Percentiles rank a stretch among this genome's conserved stretches.
Evolutionary conservation across 2,888 invertebrate species (phyloP).

Genomic region (Chaetogeoica ovagalla): DNA sequence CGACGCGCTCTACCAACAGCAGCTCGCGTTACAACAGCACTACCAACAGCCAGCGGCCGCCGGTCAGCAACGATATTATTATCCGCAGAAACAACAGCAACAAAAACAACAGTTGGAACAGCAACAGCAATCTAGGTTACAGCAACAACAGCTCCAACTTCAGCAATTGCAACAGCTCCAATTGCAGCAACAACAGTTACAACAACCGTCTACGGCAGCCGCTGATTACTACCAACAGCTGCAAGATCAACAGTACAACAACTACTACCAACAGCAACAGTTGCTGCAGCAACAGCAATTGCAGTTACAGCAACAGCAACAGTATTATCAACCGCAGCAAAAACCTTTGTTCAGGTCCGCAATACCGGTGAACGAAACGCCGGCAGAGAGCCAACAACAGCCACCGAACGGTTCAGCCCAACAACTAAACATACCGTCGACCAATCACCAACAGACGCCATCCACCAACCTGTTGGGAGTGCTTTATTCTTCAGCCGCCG

Average conservation of each 20-base stretch:
- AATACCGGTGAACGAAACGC: slow-evolving; percentile 51
- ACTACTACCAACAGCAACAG: slow-evolving; percentile 15
- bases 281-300: slow-evolving; percentile 28
- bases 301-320: slow-evolving; percentile 36
- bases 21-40: not conserved
- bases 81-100: slow-evolving; percentile 37
- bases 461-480: slow-evolving; percentile 51
- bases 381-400: slow-evolving; percentile 37
- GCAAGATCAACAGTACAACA: slow-evolving; percentile 13
- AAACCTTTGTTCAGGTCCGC: slow-evolving; percentile 47
- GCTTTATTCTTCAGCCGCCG: slow-evolving; percentile 54
- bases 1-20: slow-evolving; percentile 1
- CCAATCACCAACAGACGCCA: slow-evolving; percentile 25
- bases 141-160: slow-evolving; percentile 54
- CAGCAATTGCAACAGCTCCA: slow-evolving; percentile 49
- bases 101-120: slow-evolving; percentile 46
- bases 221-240: not conserved
- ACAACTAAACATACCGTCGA: not conserved
- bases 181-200: slow-evolving; percentile 27
- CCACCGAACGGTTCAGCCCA: slow-evolving; percentile 1
- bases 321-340: slow-evolving; percentile 40
- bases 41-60: slow-evolving; percentile 9
- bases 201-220: not conserved
- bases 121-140: slow-evolving; percentile 54
- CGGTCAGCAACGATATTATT: slow-evolving; percentile 3